phyloP scores from a whole-genome alignment of 2,113 vertebrate species.

The Pedionomus torquatus region DNA sequence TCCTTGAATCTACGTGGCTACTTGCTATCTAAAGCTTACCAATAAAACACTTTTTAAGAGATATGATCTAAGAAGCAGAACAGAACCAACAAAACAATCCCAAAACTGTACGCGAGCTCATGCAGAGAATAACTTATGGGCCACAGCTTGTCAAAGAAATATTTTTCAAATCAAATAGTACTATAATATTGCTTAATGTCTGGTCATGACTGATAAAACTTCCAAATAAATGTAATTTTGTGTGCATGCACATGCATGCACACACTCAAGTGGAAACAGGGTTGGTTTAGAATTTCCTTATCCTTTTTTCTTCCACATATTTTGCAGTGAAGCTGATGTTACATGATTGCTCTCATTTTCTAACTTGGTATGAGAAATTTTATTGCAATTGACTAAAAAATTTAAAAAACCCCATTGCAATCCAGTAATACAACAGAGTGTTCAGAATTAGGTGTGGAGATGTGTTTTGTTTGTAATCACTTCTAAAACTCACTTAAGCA shows the following conservation, averaged over 20 bases:
- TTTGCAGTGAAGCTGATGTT: neutral
- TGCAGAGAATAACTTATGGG: neutral
- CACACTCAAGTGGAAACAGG: neutral
- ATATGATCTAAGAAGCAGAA: neutral
- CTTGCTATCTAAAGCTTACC: neutral
- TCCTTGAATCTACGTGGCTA: neutral
- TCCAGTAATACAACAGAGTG: neutral
- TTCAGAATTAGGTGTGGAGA: neutral
- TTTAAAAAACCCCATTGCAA: neutral
- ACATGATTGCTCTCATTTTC: neutral
- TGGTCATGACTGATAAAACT: neutral
- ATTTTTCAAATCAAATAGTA: neutral
- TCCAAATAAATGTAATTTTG: neutral
- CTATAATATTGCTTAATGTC: neutral
- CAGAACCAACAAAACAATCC: neutral
- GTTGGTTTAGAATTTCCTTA: neutral
- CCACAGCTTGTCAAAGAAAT: neutral
- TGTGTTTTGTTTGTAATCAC: neutral
- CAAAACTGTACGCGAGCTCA: neutral
- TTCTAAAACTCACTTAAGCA: neutral
- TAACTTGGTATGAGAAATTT: neutral
- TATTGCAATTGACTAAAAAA: neutral
- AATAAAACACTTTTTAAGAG: neutral
- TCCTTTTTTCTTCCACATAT: neutral
- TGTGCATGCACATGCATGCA: neutral